phyloP scores from a whole-genome alignment of 1,140 invertebrate genomes.

The Galleria mellonella region DNA sequence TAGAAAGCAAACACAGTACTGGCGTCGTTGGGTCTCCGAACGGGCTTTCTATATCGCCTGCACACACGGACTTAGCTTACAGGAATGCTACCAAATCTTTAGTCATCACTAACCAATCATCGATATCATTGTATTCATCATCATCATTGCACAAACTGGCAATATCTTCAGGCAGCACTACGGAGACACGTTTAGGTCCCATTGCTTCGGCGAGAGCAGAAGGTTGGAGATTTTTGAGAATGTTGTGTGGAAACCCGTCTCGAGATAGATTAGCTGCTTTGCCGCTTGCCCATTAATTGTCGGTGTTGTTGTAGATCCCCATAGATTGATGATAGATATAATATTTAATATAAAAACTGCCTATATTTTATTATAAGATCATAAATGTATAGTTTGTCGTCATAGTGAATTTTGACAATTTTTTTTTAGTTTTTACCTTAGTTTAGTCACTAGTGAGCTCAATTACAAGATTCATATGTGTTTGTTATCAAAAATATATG shows the following conservation, averaged over 20 bases:
- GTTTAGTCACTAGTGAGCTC: no score
- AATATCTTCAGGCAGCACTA: slow-evolving; percentile 52
- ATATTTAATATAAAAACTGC: no score
- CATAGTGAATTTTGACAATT: no score
- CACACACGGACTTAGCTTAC: slow-evolving; percentile 66
- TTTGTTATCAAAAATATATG: slow-evolving; percentile 6
- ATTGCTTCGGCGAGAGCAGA: slow-evolving; percentile 40
- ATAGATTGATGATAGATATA: neutral
- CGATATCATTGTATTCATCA: slow-evolving; percentile 37
- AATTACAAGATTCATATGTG: no score
- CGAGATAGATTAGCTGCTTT: slow-evolving; percentile 41
- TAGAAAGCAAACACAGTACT: slow-evolving; percentile 60
- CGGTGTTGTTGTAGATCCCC: slow-evolving; percentile 33
- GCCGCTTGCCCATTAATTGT: slow-evolving; percentile 22
- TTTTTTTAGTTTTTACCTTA: no score
- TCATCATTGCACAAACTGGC: slow-evolving; percentile 42
- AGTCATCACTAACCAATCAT: slow-evolving; percentile 40
- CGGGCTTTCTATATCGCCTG: slow-evolving; percentile 62
- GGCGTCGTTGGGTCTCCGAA: slow-evolving; percentile 55
- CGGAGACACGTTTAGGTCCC: slow-evolving; percentile 52
- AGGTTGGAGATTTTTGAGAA: slow-evolving; percentile 54
- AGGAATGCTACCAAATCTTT: slow-evolving; percentile 48
- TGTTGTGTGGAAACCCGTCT: slow-evolving; percentile 35
- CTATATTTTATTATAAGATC: no score
- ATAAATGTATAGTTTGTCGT: no score